These are phyloP conservation scores for Pegea sp. DNA, from an alignment of 23 tunicate genomes.

Conservation along the genomic window DNA sequence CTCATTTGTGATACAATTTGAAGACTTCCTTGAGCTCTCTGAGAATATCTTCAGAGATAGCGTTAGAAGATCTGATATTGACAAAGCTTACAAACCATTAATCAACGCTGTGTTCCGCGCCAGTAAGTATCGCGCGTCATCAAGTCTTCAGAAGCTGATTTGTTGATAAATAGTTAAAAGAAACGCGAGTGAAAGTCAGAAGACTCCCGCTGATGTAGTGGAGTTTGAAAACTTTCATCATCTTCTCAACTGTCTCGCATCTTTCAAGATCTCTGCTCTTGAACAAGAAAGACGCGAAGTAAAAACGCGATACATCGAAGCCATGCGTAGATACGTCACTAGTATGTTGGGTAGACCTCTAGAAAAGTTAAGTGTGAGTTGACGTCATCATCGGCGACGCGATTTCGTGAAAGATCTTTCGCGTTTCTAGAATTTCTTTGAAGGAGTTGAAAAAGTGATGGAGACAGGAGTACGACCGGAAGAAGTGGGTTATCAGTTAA, in stretches of 20 bases:
- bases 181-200: constrained; percentile 12
- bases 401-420: not conserved
- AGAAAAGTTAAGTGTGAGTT: constrained; percentile 80
- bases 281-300: constrained; percentile 54
- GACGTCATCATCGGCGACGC: too few relatives aligned
- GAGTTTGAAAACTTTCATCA: constrained; percentile 86
- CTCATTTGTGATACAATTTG: constrained; percentile 76
- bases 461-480: constrained; percentile 74
- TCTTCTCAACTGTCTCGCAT: constrained; percentile 47
- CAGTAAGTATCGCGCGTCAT: constrained; percentile 19
- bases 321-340: constrained; percentile 44
- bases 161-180: not conserved
- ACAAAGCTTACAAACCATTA: constrained; percentile 73
- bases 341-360: constrained; percentile 78
- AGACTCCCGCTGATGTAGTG: constrained; percentile 86
- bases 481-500: constrained; percentile 75
- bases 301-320: constrained; percentile 22
- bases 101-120: constrained; percentile 61
- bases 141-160: not conserved
- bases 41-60: constrained; percentile 79
- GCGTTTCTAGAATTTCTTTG: constrained; percentile 34
- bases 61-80: constrained; percentile 42
- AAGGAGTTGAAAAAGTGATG: constrained; percentile 89
- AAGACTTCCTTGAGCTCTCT: constrained; percentile 82
- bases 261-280: constrained; percentile 48